These are phyloP conservation scores for Drosophila peninsularis DNA, from an alignment of 2,888 invertebrate species.

Conservation along the genomic window DNA sequence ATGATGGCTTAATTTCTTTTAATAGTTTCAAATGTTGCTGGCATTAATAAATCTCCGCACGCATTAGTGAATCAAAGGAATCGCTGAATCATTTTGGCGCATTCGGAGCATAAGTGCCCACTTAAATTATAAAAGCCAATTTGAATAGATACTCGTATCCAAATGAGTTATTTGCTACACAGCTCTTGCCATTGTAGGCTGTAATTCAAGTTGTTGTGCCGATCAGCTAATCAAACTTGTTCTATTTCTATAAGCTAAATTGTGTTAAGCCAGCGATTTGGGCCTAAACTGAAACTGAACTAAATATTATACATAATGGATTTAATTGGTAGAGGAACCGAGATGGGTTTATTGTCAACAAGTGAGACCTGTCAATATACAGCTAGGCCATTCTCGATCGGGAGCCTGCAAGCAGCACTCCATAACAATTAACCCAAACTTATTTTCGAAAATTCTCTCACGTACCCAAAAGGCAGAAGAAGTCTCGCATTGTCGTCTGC, in stretches of 20 bases:
- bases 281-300: not conserved
- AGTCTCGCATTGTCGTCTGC: not conserved
- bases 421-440: slow-evolving; percentile 12
- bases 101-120: slow-evolving; percentile 38
- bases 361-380: not conserved
- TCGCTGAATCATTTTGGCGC: slow-evolving; percentile 54
- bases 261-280: not conserved
- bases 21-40: slow-evolving; percentile 42
- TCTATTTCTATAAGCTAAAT: not conserved
- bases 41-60: slow-evolving; percentile 32
- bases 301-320: not conserved
- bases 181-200: slow-evolving; percentile 16
- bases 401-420: not conserved
- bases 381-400: not conserved
- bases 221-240: slow-evolving; percentile 4
- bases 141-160: slow-evolving; percentile 24
- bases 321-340: too few relatives aligned
- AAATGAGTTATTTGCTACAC: slow-evolving; percentile 19
- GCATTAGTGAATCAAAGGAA: slow-evolving; percentile 18
- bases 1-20: slow-evolving; percentile 65
- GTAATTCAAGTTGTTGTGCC: slow-evolving; percentile 14
- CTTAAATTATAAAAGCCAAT: slow-evolving; percentile 36
- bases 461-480: slow-evolving; percentile 29
- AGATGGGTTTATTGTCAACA: too few relatives aligned
- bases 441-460: slow-evolving; percentile 46